phyloP scores from a whole-genome alignment of 2,797 vertebrate species.

The Lithobates pipiens region DNA sequence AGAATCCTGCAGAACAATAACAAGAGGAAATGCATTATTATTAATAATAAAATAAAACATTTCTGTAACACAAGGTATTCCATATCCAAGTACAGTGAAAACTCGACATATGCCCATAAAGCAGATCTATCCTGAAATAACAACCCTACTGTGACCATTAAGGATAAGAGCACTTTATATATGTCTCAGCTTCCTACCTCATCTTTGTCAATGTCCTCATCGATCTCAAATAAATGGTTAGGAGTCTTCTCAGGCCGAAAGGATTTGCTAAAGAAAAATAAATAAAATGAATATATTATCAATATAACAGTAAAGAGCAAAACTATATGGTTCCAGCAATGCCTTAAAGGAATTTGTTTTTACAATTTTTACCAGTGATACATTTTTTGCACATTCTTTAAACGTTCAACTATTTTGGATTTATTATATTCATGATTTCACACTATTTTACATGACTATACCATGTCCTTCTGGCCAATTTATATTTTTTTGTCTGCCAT shows the following conservation, averaged over 20 bases:
- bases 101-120: neutral
- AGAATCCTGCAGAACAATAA: slow-evolving; percentile 79
- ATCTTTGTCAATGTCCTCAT: slow-evolving; percentile 94
- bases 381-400: no score
- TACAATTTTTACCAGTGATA: no score
- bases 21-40: neutral
- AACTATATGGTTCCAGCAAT: no score
- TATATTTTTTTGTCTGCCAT: no score
- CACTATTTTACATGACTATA: no score
- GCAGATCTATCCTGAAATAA: neutral
- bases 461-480: no score
- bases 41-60: neutral
- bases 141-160: neutral
- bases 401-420: no score
- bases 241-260: slow-evolving; percentile 94
- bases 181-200: slow-evolving; percentile 74
- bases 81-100: neutral
- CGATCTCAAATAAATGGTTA: slow-evolving; percentile 90
- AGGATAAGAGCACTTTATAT: no score
- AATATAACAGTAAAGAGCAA: no score
- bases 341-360: no score
- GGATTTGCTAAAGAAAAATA: slow-evolving; percentile 85
- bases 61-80: neutral
- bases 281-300: no score
- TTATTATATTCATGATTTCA: no score